These are phyloP conservation scores for Drosophila insularis DNA, from an alignment of 1,140 invertebrate genomes.

Conservation along the genomic window DNA sequence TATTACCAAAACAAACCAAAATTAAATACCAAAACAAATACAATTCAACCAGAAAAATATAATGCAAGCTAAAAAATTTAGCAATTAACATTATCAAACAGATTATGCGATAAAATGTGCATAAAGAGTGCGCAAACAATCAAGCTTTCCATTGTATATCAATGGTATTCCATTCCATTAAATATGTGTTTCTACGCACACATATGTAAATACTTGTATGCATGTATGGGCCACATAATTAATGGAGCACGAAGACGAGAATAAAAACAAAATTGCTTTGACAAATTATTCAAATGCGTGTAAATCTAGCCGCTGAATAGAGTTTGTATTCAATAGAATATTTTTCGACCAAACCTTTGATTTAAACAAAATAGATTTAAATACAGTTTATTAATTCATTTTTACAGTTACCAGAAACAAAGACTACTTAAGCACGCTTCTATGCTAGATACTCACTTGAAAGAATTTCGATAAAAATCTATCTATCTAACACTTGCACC, in stretches of 20 bases:
- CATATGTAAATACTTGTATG: conserved; percentile 10
- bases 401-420: too few relatives aligned
- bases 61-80: conserved; percentile 37
- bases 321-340: not conserved
- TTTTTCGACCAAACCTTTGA: too few relatives aligned
- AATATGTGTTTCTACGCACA: not conserved
- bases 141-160: not conserved
- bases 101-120: conserved; percentile 69
- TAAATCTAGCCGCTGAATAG: conserved; percentile 26
- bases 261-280: conserved; percentile 47
- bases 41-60: conserved; percentile 12
- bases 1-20: conserved; percentile 25
- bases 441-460: too few relatives aligned
- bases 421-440: too few relatives aligned
- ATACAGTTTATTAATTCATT: too few relatives aligned
- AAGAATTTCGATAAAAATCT: too few relatives aligned
- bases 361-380: too few relatives aligned
- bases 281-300: conserved; percentile 62
- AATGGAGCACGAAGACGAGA: conserved; percentile 70
- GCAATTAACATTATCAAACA: conserved; percentile 73
- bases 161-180: too few relatives aligned
- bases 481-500: too few relatives aligned
- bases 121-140: conserved; percentile 58
- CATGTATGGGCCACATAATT: conserved; percentile 59
- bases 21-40: conserved; percentile 30